Base-by-base conservation (phyloP, 2,113 vertebrate genomes). In the Fukomys damarensis region DNA sequence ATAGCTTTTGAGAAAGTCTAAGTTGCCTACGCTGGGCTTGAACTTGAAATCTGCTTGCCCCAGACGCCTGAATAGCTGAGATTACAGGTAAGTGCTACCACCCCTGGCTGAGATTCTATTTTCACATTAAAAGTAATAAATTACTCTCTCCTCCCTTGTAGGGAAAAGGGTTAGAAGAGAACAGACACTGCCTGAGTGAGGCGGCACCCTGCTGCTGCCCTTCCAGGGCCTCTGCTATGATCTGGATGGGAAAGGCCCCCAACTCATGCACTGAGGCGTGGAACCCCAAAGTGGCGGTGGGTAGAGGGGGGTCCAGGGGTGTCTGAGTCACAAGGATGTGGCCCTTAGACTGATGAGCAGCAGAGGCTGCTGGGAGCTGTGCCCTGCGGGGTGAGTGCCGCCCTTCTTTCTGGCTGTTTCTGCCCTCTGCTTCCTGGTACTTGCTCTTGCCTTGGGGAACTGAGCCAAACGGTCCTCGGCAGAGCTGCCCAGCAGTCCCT, bases 191-290 rank as follows among this genome's bases (percentile, higher is more conserved):
- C 38, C 72, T 46, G 41, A 7, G 22, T 2, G 22, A 26, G 11
- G n/a, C 7, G 8, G 68, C n/a, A 9, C 8, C n/a, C 68, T 10
- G n/a, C 20, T 24, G n/a, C n/a, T 70, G 13, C 41, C 70, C 38
- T 72, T 22, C 8, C 4, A 4, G 38, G 68, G 38, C 38, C 35
- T 41, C 20, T 72, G 68, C n/a, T 12, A 11, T 28, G 41, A 28
- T 24, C 70, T 14, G 22, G 70, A 5, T 74, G 70, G 13, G 22
- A 43, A 28, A 13, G 26, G 5, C 10, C 38, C 11, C 38, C 11
- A 43, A 26, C 38, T 2, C 20, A 20, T 2, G n/a, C n/a, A 38
- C 68, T 5, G n/a, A 38, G 19, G 17, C n/a, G 4, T 14, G 1
- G 70, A 43, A 26, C 41, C 38, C 41, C 72, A 43, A 26, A 28